Conservation (phyloP, 1,140 invertebrate genomes). For the fruit fly (Drosophila melanogaster) region DNA sequence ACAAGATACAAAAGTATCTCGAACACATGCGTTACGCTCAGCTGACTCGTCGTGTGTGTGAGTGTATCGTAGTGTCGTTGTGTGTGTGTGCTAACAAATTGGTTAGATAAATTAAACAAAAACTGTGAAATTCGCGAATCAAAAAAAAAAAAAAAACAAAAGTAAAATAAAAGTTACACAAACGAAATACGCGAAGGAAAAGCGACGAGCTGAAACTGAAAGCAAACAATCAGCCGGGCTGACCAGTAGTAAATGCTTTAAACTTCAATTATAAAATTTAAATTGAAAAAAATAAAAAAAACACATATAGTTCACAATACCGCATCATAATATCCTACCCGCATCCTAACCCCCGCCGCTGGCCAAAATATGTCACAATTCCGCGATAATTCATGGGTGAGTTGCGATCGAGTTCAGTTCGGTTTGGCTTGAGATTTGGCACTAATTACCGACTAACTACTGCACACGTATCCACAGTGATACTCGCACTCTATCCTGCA, state of each 20-base stretch:
- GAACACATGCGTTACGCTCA: conserved; percentile 71
- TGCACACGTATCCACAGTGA: conserved; percentile 25
- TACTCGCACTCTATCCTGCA: conserved; percentile 22
- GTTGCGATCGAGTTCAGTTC: conserved; percentile 43
- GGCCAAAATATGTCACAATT: conserved; percentile 82
- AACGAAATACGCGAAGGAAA: conserved; percentile 17
- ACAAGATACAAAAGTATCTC: conserved; percentile 61
- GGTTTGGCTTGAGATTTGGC: conserved; percentile 10
- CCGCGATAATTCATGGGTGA: conserved; percentile 85
- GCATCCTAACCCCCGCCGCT: conserved; percentile 10
- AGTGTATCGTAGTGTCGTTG: neutral
- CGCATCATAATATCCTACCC: conserved; percentile 7
- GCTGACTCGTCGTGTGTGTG: conserved; percentile 36
- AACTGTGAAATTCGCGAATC: conserved; percentile 43
- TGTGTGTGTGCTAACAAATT: conserved; percentile 62
- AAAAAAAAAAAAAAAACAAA: conserved; percentile 4
- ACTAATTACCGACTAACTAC: conserved; percentile 39
- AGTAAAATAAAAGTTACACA: neutral
- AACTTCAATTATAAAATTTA: neutral
- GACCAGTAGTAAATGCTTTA: conserved; percentile 13
- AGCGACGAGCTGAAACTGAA: conserved; percentile 51
- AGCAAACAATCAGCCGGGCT: conserved; percentile 33
- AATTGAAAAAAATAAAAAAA: conserved; percentile 1
- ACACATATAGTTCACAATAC: conserved; percentile 4
- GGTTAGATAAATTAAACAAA: conserved; percentile 69